phyloP scores from a whole-genome alignment of 2,113 vertebrate species.

The Hemibagrus wyckioides region DNA sequence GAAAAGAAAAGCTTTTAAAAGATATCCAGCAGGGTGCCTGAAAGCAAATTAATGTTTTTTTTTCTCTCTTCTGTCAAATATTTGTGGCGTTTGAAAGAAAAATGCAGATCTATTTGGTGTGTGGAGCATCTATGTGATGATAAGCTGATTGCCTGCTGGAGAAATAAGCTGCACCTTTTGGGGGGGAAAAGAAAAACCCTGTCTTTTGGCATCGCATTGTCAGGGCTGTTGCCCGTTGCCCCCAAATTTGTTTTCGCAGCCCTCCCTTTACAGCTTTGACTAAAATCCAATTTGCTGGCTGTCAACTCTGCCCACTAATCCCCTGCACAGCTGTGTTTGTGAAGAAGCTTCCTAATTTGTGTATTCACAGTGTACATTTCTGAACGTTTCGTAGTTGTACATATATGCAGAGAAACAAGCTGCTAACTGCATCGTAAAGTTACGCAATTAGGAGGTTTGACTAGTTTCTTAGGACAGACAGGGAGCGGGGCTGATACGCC shows the following conservation, averaged over 20 bases:
- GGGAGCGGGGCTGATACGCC: background rate
- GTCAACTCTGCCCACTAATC: slow-evolving; percentile 80
- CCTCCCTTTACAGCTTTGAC: slow-evolving; percentile 72
- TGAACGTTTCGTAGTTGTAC: slow-evolving; percentile 53
- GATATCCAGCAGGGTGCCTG: slow-evolving; percentile 46
- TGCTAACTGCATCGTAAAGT: background rate
- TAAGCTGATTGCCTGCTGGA: slow-evolving; percentile 46
- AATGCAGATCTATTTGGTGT: slow-evolving; percentile 28
- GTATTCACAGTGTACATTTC: slow-evolving; percentile 68
- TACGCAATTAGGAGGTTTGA: background rate
- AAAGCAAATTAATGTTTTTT: slow-evolving; percentile 49
- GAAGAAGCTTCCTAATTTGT: slow-evolving; percentile 75
- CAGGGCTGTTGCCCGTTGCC: slow-evolving; percentile 70
- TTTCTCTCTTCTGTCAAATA: slow-evolving; percentile 32
- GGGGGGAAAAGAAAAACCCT: slow-evolving; percentile 61
- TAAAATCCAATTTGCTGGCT: slow-evolving; percentile 84
- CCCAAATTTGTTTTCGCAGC: slow-evolving; percentile 72
- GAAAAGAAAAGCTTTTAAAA: slow-evolving; percentile 51
- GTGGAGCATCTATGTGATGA: slow-evolving; percentile 40
- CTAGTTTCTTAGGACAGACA: background rate
- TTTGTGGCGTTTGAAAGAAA: slow-evolving; percentile 18
- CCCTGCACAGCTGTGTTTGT: slow-evolving; percentile 75
- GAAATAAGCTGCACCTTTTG: slow-evolving; percentile 38
- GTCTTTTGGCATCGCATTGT: slow-evolving; percentile 74
- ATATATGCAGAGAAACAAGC: slow-evolving; percentile 32